Percentiles rank a stretch among this genome's conserved stretches.
Evolutionary conservation across 1,140 invertebrate species (phyloP).

Genomic region (Dufourea novaeangliae): DNA sequence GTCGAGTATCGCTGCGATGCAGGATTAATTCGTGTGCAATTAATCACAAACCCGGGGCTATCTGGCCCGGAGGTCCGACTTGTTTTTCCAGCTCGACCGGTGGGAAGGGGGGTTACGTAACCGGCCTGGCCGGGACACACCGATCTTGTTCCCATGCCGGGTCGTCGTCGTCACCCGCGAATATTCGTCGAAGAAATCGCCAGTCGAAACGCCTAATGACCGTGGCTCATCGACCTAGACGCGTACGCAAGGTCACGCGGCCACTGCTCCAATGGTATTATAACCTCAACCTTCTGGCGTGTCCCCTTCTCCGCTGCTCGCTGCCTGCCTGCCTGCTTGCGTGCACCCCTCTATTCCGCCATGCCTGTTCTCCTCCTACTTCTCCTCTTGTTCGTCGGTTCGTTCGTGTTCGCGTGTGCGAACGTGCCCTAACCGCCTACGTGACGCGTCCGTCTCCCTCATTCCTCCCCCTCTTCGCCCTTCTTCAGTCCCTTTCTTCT

Average conservation of each 20-base stretch:
- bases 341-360: constrained; percentile 42
- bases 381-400: constrained; percentile 1
- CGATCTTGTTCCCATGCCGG: no score
- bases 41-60: constrained; percentile 10
- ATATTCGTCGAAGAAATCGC: constrained; percentile 54
- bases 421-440: constrained; percentile 49
- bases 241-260: constrained; percentile 67
- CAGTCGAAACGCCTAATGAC: constrained; percentile 53
- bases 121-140: no score
- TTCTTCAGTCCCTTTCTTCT: constrained; percentile 10
- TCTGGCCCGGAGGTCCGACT: constrained; percentile 6
- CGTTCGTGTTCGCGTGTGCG: constrained; percentile 20
- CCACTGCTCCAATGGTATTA: constrained; percentile 69
- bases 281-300: constrained; percentile 64
- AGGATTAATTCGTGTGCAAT: constrained; percentile 21
- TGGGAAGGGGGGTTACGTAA: constrained; percentile 49
- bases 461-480: neutral
- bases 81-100: neutral
- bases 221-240: constrained; percentile 69
- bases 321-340: neutral
- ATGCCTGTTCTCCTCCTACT: constrained; percentile 22
- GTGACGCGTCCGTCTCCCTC: constrained; percentile 22
- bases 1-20: neutral
- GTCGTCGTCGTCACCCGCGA: constrained; percentile 8
- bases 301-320: constrained; percentile 17